These are phyloP conservation scores for Ceratosolen fusciceps DNA, from an alignment of 1,140 invertebrate genomes.

Conservation along the genomic window DNA sequence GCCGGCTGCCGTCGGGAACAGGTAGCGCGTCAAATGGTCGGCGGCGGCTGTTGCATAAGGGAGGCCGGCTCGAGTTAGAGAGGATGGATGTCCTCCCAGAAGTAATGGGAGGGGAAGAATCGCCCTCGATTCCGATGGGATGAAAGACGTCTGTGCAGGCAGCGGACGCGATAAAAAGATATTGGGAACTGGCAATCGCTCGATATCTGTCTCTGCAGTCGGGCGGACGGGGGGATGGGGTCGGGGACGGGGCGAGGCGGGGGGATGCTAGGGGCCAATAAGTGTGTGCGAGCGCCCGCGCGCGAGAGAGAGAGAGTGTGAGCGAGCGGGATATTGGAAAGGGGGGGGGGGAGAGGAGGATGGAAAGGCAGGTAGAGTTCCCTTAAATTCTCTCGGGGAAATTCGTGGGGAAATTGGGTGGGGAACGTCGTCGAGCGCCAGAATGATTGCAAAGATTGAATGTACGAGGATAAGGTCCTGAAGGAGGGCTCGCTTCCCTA, in stretches of 20 bases:
- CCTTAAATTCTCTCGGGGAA: conserved; percentile 45
- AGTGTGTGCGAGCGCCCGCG: no score
- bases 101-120: conserved; percentile 14
- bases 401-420: conserved; percentile 44
- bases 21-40: no score
- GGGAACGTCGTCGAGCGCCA: conserved; percentile 25
- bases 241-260: no score
- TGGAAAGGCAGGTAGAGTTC: conserved; percentile 15
- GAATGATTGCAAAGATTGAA: conserved; percentile 48
- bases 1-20: background rate
- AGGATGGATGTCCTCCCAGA: no score
- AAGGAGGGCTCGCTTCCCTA: conserved; percentile 23
- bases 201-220: conserved; percentile 18
- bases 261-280: no score
- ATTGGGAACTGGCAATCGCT: conserved; percentile 34
- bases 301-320: no score
- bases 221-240: background rate
- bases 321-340: no score
- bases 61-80: no score
- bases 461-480: conserved; percentile 39
- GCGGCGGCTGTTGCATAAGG: background rate
- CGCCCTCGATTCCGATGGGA: conserved; percentile 28
- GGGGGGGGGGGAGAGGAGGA: conserved; percentile 10
- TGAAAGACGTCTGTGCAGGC: conserved; percentile 29
- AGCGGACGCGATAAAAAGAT: conserved; percentile 45